phyloP scores from a whole-genome alignment of 2,113 vertebrate species.

The Arenaria interpres region DNA sequence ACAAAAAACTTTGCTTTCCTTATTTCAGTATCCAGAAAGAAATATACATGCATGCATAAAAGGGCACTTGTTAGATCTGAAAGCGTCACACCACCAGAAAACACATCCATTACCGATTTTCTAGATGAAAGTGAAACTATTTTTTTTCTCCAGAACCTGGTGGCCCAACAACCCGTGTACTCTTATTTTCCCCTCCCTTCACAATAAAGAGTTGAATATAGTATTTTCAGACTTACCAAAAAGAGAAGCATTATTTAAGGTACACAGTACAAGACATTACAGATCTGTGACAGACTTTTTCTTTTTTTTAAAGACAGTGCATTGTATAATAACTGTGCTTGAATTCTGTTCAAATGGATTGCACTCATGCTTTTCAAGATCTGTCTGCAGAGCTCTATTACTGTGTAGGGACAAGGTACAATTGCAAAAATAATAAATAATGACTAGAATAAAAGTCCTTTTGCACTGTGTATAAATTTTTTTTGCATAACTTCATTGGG shows the following conservation, averaged over 20 bases:
- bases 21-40: not conserved
- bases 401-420: not conserved
- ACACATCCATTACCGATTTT: not conserved
- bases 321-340: not conserved
- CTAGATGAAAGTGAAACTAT: not conserved
- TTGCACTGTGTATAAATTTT: not conserved
- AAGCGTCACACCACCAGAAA: not conserved
- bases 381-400: not conserved
- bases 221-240: not conserved
- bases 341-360: not conserved
- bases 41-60: not conserved
- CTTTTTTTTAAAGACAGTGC: not conserved
- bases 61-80: not conserved
- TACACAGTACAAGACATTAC: not conserved
- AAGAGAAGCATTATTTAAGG: not conserved
- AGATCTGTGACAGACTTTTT: not conserved
- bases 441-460: not conserved
- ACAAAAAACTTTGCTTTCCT: not conserved
- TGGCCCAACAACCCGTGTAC: not conserved
- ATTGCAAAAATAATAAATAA: not conserved
- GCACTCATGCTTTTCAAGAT: not conserved
- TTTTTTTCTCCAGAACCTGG: not conserved
- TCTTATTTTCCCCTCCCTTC: not conserved
- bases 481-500: accelerated
- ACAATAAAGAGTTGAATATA: not conserved